Evolutionary conservation across 1,140 invertebrate species (phyloP).

Genomic region (Penaeus chinensis): DNA sequence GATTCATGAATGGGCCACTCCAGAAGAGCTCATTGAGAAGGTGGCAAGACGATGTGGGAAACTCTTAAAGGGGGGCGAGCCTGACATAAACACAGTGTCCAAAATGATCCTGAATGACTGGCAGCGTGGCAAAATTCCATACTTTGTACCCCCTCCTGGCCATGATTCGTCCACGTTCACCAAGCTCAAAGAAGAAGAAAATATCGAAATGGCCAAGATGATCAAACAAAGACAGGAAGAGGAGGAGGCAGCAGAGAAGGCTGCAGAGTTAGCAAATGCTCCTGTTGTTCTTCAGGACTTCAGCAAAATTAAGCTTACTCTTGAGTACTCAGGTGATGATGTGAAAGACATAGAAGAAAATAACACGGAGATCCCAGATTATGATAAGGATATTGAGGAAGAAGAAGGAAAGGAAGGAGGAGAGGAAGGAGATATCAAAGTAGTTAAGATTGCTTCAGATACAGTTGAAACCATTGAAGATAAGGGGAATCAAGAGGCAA

Average conservation of each 20-base stretch:
- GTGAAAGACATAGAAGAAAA: slow-evolving; percentile 27
- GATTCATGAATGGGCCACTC: slow-evolving; percentile 70
- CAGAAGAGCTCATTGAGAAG: slow-evolving; percentile 93
- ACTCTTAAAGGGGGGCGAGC: slow-evolving; percentile 95
- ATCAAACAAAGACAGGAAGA: slow-evolving; percentile 52
- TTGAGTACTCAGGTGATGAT: slow-evolving; percentile 53
- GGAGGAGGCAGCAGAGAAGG: slow-evolving; percentile 33
- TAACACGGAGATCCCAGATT: slow-evolving; percentile 18
- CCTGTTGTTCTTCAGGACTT: slow-evolving; percentile 47
- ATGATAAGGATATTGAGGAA: slow-evolving; percentile 32
- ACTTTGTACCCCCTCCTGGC: slow-evolving; percentile 85
- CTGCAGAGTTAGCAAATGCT: slow-evolving; percentile 66
- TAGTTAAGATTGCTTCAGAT: not conserved
- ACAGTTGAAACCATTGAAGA: slow-evolving; percentile 38
- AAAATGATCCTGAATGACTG: slow-evolving; percentile 99
- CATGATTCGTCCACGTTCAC: slow-evolving; percentile 57
- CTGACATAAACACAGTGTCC: slow-evolving; percentile 87
- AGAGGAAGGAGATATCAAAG: slow-evolving; percentile 20
- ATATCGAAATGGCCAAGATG: slow-evolving; percentile 37
- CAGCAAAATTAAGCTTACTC: slow-evolving; percentile 47
- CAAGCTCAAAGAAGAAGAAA: slow-evolving; percentile 33
- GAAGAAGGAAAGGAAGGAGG: slow-evolving; percentile 39
- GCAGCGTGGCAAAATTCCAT: slow-evolving; percentile 97
- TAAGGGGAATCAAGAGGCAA: slow-evolving; percentile 71
- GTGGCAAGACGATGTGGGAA: slow-evolving; percentile 88